Conservation (phyloP, 2,113 vertebrate genomes). For the Holacanthus passer region DNA sequence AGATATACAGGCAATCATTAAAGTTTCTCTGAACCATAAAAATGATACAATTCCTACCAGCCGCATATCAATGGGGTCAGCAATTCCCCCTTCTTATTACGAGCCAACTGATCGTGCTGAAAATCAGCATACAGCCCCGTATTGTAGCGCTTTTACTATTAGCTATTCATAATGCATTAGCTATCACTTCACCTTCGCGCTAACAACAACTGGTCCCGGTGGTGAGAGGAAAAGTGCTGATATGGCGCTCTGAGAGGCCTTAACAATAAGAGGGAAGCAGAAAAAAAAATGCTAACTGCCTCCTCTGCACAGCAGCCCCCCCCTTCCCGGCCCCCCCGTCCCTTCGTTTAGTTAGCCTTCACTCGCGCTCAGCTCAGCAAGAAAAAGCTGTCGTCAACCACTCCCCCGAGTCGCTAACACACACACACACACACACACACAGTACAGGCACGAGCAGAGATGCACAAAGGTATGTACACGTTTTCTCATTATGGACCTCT, state of each 20-base stretch:
- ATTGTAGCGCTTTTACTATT: constrained; percentile 65
- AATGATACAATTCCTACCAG: constrained; percentile 63
- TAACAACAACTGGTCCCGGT: constrained; percentile 76
- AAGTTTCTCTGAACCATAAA: constrained; percentile 66
- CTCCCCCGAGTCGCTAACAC: constrained; percentile 46
- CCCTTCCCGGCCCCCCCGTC: constrained; percentile 28
- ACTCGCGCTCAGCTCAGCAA: constrained; percentile 65
- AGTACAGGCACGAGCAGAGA: constrained; percentile 9
- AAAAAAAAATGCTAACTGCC: constrained; percentile 73
- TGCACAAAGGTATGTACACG: constrained; percentile 37
- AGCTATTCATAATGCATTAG: constrained; percentile 80
- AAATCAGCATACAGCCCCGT: constrained; percentile 44
- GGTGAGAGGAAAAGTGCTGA: constrained; percentile 73
- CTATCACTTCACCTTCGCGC: constrained; percentile 70
- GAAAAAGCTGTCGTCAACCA: constrained; percentile 60
- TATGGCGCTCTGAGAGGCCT: constrained; percentile 48
- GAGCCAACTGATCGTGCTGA: constrained; percentile 62
- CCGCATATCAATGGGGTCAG: constrained; percentile 64
- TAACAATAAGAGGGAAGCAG: constrained; percentile 66
- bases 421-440: background rate
- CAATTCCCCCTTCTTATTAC: constrained; percentile 54
- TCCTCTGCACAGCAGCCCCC: constrained; percentile 23
- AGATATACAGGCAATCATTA: constrained; percentile 66
- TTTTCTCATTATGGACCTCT: constrained; percentile 63
- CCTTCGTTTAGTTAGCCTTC: constrained; percentile 69